Base-by-base conservation (phyloP, 1,140 invertebrate genomes). In the Leptinotarsa texana region DNA sequence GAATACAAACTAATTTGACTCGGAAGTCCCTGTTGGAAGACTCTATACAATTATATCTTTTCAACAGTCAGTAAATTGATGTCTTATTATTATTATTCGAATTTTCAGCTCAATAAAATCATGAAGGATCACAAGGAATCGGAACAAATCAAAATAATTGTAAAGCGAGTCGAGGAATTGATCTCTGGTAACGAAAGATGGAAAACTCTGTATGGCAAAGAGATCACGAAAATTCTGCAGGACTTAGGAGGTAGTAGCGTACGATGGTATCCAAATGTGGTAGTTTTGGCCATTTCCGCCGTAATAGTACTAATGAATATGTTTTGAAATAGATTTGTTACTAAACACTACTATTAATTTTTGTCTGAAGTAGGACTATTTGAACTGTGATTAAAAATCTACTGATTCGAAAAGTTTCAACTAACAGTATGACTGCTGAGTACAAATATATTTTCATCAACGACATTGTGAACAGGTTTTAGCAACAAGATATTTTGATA, bases 31-130 rank as follows among this genome's bases (percentile, higher is more conserved):
- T 27, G 5, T 27, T 27, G 27, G 27, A 27, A 27, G 27, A 27
- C 27, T 5, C 27, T 27, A 27, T 33, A 33, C 6, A 33, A 33
- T 33, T 8, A 33, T 33, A 33, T 33, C 33, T 21, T 67, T 24
- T 67, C 1, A 33, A 11, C 33, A 33, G 5, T 33, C 33, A 33
- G 33, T 33, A 8, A 33, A 33, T 33, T 33, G 33, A 33, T 33
- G 33, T 42, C 33, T 42, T 42, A 42, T 42, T 42, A 42, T 42
- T 42, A 11, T 42, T 42, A 11, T 42, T 57, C 15, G 2, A 3
- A 57, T 57, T 57, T 69, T 21, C 42, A 69, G 67, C 27, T 69
- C 27, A 69, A n/a, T n/a, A 42, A 69, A 47, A 69, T 69, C 17
- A 15, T 69, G n/a, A 33, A 69, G 6, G 18, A 33, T n/a, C 42